Percentiles rank a stretch among this genome's conserved stretches.
These are phyloP conservation scores for Dromiciops gliroides DNA, from an alignment of 2,113 vertebrate genomes.

Conservation along the genomic window DNA sequence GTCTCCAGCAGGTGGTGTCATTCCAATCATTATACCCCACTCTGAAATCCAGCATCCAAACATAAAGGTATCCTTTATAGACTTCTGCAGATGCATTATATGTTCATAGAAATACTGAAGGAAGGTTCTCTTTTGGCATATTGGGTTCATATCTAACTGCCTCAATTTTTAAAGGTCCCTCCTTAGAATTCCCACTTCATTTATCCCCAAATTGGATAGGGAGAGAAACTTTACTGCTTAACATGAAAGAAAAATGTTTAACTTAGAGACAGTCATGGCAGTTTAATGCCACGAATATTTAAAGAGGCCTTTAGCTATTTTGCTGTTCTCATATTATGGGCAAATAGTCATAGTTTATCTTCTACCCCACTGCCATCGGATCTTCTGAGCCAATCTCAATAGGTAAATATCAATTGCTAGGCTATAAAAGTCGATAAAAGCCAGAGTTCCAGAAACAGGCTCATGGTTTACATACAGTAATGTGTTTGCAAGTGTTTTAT, in stretches of 20 bases:
- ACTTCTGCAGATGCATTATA: neutral
- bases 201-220: constrained; percentile 1
- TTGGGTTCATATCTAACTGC: neutral
- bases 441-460: constrained; percentile 72
- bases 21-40: too few species aligned
- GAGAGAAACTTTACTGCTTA: constrained; percentile 40
- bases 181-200: neutral
- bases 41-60: neutral
- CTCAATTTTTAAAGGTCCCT: neutral
- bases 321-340: constrained; percentile 73
- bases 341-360: constrained; percentile 70
- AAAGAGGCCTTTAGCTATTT: constrained; percentile 68
- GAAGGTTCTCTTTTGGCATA: neutral
- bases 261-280: constrained; percentile 65
- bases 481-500: constrained; percentile 75
- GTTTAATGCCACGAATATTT: constrained; percentile 76
- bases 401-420: constrained; percentile 75
- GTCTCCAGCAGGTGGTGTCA: too few species aligned
- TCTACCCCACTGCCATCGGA: constrained; percentile 43
- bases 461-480: constrained; percentile 73
- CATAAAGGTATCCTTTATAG: neutral
- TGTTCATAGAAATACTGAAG: neutral
- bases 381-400: constrained; percentile 66
- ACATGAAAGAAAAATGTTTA: constrained; percentile 69
- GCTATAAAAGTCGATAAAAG: constrained; percentile 75